Evolutionary conservation across 1,140 invertebrate species (phyloP).

Genomic region (Drosophila teissieri): DNA sequence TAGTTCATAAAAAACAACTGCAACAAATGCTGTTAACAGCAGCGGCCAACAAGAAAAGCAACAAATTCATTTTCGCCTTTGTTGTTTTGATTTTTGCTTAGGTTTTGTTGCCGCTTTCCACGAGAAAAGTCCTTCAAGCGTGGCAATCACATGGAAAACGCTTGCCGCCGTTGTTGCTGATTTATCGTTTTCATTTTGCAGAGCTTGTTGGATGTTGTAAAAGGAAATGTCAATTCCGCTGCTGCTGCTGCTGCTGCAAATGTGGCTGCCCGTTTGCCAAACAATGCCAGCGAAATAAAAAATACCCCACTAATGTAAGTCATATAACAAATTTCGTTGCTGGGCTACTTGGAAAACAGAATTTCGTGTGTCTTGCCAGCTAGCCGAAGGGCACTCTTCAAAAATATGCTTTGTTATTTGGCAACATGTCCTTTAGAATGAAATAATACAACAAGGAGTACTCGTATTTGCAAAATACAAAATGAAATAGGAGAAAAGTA

Average conservation of each 20-base stretch:
- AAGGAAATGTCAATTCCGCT: constrained; percentile 80
- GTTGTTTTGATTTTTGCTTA: constrained; percentile 45
- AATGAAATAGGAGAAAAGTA: too few species aligned
- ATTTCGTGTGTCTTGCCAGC: constrained; percentile 34
- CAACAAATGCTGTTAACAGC: constrained; percentile 75
- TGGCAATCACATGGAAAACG: constrained; percentile 78
- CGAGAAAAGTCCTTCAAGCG: constrained; percentile 79
- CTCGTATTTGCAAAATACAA: not conserved
- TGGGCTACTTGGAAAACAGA: constrained; percentile 35
- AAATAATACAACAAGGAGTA: not conserved
- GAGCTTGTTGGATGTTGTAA: constrained; percentile 79
- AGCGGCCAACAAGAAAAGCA: constrained; percentile 76
- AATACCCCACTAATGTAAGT: constrained; percentile 61
- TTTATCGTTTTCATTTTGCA: constrained; percentile 83
- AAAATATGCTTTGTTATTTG: constrained; percentile 19
- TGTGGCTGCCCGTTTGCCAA: constrained; percentile 69
- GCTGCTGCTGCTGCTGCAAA: constrained; percentile 43
- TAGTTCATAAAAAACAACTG: constrained; percentile 73
- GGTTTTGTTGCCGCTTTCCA: constrained; percentile 56
- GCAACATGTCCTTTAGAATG: not conserved
- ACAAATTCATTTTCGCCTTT: constrained; percentile 82
- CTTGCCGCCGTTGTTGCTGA: constrained; percentile 60
- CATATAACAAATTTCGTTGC: constrained; percentile 72
- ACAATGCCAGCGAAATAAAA: constrained; percentile 43
- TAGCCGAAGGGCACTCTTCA: constrained; percentile 32